These are phyloP conservation scores for Platysteira castanea DNA, from an alignment of 2,113 vertebrate genomes.

Conservation along the genomic window DNA sequence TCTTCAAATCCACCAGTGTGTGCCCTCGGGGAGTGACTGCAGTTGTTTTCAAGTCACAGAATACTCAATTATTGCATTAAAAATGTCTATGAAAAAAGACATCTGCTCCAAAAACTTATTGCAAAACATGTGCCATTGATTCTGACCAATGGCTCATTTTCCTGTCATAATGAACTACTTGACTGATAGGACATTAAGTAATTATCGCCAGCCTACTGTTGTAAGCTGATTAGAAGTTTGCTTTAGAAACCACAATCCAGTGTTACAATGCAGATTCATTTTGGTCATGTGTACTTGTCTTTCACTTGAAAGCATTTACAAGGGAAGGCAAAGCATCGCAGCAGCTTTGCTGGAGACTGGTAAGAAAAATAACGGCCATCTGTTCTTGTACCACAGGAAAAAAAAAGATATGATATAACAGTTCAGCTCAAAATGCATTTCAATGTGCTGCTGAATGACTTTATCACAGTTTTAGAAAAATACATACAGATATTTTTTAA, in stretches of 20 bases:
- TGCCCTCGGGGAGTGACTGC: neutral
- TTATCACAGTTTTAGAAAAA: slow-evolving; percentile 52
- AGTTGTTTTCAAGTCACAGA: neutral
- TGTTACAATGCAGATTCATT: neutral
- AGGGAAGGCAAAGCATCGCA: neutral
- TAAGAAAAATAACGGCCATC: neutral
- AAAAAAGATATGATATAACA: neutral
- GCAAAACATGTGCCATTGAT: neutral
- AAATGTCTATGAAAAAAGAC: neutral
- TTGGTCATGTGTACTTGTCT: neutral
- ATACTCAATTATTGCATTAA: slow-evolving; percentile 4
- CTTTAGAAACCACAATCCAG: neutral
- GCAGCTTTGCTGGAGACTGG: neutral
- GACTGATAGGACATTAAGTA: neutral
- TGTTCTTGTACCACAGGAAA: neutral
- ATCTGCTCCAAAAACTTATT: neutral
- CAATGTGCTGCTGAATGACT: slow-evolving; percentile 19
- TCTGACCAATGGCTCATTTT: neutral
- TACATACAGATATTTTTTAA: slow-evolving; percentile 45
- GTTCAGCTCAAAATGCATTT: slow-evolving; percentile 34
- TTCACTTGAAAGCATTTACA: neutral
- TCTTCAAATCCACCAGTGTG: neutral
- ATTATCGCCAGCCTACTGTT: neutral
- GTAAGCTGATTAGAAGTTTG: slow-evolving; percentile 10
- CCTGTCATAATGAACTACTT: neutral